Base-by-base conservation (phyloP, 2,888 invertebrate genomes). In the Ophion obscuratus region DNA sequence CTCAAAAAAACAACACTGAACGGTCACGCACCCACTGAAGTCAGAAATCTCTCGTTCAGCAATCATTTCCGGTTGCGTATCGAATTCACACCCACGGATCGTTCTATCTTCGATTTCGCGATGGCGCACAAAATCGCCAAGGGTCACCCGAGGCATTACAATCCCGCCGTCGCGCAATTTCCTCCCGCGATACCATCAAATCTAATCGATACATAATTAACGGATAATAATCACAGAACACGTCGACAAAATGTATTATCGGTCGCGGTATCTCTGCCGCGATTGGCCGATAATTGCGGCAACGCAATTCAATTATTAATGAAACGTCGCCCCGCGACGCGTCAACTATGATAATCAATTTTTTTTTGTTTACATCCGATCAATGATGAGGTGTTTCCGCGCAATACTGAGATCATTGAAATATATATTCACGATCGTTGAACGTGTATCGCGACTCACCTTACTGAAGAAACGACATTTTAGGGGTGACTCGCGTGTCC, bases 401-500 rank as follows among this genome's bases (percentile, higher is more conserved):
- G 17, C 31, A 44, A 47, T 59, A 24, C 6, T 61, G 27, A 47
- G 11, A 11, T 14, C 40, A 53, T 82, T 57, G 27, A 31, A 36
- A 36, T 59, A n/a, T n/a, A 20, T 59, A 82, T 82, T 36, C n/a
- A 6, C 24, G 62, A 36, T 59, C 36, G 17, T 17, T 53, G 0
- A 53, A 17, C 17, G 53, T 53, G 14, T 14, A 53, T 3, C 17
- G 4, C 17, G 53, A 53, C 89, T 93, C 88, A 93, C 93, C 91
- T 92, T 91, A 92, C 87, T 90, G 85, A 90, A 89, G 83, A 88
- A 90, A 84, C 90, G 91, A 84, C 93, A 92, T 93, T 88, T 91
- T 68, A 90, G 89, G 83, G 88, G 89, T 68, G 89, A 88, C 83
- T 91, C 90, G 88, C 89, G 88, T 87, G 87, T 85, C 85, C 90